Evolutionary conservation across 2,113 vertebrate species (phyloP).

Genomic region (Uria aalge): DNA sequence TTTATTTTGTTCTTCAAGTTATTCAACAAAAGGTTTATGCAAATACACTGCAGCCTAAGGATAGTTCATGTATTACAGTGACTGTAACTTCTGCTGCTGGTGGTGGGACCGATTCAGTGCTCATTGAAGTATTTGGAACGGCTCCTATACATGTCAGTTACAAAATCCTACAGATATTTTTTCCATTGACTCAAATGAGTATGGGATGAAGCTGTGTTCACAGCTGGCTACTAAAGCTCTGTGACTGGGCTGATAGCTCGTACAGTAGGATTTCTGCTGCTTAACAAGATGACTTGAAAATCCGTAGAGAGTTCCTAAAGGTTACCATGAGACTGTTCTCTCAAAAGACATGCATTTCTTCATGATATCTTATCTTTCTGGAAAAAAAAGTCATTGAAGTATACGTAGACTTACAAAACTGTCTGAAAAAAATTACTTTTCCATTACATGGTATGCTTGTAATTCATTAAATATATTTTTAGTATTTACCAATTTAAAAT

Average conservation of each 20-base stretch:
- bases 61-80: slow-evolving; percentile 1
- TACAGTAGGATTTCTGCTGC: neutral
- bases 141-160: neutral
- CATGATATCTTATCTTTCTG: neutral
- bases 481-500: neutral
- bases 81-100: neutral
- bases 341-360: neutral
- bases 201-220: neutral
- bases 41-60: slow-evolving; percentile 50
- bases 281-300: neutral
- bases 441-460: neutral
- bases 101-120: neutral
- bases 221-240: neutral
- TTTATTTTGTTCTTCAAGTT: slow-evolving; percentile 62
- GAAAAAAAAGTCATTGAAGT: neutral
- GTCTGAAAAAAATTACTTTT: neutral
- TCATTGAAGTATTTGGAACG: neutral
- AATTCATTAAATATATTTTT: neutral
- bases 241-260: neutral
- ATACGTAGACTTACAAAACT: neutral
- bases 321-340: accelerated
- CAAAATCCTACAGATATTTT: neutral
- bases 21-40: slow-evolving; percentile 61
- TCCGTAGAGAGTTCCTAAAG: neutral
- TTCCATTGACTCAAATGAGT: neutral